Conservation (phyloP, 2,113 vertebrate species). For the Elanoides forficatus region DNA sequence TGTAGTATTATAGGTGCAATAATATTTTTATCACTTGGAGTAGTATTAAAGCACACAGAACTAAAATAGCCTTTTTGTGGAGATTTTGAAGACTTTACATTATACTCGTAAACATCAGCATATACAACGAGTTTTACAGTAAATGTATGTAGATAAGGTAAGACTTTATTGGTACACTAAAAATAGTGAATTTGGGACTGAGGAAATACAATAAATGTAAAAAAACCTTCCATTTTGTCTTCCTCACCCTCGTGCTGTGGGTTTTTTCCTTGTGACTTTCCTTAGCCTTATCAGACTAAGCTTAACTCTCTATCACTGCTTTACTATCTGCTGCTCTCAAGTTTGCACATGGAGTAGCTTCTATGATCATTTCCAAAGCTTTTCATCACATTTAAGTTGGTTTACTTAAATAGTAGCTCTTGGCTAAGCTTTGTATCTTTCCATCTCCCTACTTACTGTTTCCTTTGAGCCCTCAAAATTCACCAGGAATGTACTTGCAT, state of each 20-base stretch:
- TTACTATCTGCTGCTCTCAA: not conserved
- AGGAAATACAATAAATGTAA: not conserved
- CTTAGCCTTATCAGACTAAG: not conserved
- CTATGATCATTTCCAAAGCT: not conserved
- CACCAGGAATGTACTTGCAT: not conserved
- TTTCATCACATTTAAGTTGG: not conserved
- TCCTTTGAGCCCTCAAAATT: not conserved
- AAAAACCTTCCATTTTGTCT: rapidly evolving
- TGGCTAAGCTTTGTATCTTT: not conserved
- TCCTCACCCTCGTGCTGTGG: not conserved
- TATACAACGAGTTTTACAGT: not conserved
- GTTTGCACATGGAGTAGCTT: not conserved
- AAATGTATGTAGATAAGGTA: not conserved
- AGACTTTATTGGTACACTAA: not conserved
- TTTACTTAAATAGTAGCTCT: not conserved
- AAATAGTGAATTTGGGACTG: not conserved
- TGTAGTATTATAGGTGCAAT: not conserved
- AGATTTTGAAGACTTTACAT: not conserved
- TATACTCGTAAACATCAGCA: not conserved
- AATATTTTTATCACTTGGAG: not conserved
- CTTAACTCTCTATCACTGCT: not conserved
- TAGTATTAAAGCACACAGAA: not conserved
- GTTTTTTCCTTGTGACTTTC: not conserved
- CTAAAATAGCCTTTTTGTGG: not conserved
- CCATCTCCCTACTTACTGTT: not conserved